Conservation (phyloP, 2,797 vertebrate species). For the Avahi laniger region DNA sequence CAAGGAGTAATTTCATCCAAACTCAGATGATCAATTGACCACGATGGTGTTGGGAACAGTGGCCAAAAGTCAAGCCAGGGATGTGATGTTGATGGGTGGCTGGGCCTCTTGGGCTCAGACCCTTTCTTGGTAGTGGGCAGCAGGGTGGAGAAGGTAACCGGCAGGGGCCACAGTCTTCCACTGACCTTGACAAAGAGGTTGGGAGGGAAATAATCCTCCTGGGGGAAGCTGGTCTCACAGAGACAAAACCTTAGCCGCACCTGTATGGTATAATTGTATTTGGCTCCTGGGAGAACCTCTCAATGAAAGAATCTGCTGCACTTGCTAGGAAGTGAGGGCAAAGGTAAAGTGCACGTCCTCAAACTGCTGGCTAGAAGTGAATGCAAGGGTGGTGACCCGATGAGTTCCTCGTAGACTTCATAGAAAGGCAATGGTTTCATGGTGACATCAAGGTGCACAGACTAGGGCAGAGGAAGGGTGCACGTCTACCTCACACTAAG, state of each 20-base stretch:
- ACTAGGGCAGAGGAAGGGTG: constrained; percentile 80
- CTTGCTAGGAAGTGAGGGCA: constrained; percentile 85
- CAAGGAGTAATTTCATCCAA: constrained; percentile 86
- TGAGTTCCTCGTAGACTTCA: constrained; percentile 84
- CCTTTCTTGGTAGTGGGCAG: constrained; percentile 74
- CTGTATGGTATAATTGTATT: constrained; percentile 84
- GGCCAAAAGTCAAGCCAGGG: constrained; percentile 82
- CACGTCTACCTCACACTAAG: constrained; percentile 81
- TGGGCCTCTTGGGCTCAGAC: constrained; percentile 84
- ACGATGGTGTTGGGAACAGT: constrained; percentile 83
- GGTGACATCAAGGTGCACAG: constrained; percentile 84
- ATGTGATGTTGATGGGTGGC: constrained; percentile 85
- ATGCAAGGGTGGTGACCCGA: constrained; percentile 85
- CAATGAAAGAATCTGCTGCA: constrained; percentile 86
- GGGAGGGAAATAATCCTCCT: constrained; percentile 87
- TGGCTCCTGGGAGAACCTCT: constrained; percentile 84
- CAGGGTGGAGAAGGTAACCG: constrained; percentile 85
- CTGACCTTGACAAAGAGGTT: constrained; percentile 88
- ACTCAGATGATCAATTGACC: constrained; percentile 87
- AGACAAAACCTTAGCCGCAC: constrained; percentile 87
- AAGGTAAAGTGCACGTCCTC: constrained; percentile 86
- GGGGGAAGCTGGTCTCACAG: constrained; percentile 87
- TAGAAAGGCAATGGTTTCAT: constrained; percentile 86
- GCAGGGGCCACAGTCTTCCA: constrained; percentile 86
- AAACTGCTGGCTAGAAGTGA: constrained; percentile 82